phyloP scores from a whole-genome alignment of 2,113 vertebrate species.

The Nansenia antarctica region DNA sequence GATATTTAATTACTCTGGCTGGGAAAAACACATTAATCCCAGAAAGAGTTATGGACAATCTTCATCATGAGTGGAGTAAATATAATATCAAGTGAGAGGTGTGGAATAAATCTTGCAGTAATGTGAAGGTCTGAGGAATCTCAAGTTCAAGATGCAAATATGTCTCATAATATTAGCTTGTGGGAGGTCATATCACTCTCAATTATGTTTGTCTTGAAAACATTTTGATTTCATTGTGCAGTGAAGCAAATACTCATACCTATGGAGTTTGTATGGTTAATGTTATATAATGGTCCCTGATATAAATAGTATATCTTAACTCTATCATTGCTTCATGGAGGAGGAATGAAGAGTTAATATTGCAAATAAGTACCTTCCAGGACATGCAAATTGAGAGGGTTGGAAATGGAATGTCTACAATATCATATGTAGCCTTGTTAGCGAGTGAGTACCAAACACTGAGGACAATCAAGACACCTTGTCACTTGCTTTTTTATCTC shows the following conservation, averaged over 20 bases:
- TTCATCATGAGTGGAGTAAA: conserved; percentile 42
- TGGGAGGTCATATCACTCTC: conserved; percentile 29
- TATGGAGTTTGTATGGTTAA: conserved; percentile 5
- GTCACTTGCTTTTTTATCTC: conserved; percentile 88
- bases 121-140: conserved; percentile 19
- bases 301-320: conserved; percentile 23
- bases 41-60: conserved; percentile 45
- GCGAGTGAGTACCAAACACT: conserved; percentile 89
- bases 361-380: conserved; percentile 86
- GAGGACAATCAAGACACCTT: conserved; percentile 96
- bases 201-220: conserved; percentile 28
- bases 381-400: conserved; percentile 88
- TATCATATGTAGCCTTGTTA: conserved; percentile 97
- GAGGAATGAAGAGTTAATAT: conserved; percentile 83
- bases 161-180: conserved; percentile 19
- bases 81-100: conserved; percentile 41
- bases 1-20: conserved; percentile 52
- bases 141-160: conserved; percentile 44
- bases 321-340: not conserved
- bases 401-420: conserved; percentile 95
- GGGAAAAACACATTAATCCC: conserved; percentile 45
- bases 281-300: conserved; percentile 32
- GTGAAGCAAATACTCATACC: conserved; percentile 2
- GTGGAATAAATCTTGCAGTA: conserved; percentile 41
- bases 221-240: not conserved